These are phyloP conservation scores for Phymastichus coffea DNA, from an alignment of 1,140 invertebrate genomes.

Conservation along the genomic window DNA sequence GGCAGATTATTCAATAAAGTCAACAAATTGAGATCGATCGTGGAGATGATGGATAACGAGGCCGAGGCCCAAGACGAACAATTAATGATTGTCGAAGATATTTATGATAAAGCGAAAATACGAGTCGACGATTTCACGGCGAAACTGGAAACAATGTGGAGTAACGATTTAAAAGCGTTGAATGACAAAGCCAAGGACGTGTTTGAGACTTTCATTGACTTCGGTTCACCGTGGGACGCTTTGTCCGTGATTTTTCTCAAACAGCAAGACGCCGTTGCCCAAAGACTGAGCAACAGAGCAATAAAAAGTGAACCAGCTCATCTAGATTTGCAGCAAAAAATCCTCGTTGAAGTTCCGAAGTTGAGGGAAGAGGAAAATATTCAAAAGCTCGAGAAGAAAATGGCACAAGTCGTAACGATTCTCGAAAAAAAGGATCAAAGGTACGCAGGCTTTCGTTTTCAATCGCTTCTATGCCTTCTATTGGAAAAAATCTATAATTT, in stretches of 20 bases:
- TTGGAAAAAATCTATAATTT: too few relatives aligned
- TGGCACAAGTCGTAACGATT: background rate
- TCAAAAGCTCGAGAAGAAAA: slow-evolving; percentile 4
- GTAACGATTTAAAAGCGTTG: background rate
- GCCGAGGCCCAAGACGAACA: background rate
- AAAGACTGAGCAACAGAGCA: background rate
- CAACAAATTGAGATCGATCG: background rate
- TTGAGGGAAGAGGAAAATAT: background rate
- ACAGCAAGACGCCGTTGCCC: background rate
- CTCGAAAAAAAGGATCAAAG: slow-evolving; percentile 8
- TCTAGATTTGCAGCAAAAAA: background rate
- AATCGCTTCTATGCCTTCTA: background rate
- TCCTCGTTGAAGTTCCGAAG: background rate
- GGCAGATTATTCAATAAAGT: background rate
- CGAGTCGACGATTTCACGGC: background rate
- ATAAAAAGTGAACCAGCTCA: background rate
- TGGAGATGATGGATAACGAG: background rate
- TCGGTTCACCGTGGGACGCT: slow-evolving; percentile 13
- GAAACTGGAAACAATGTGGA: background rate
- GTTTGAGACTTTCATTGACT: slow-evolving; percentile 1
- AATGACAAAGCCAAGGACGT: background rate
- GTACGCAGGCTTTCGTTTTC: background rate
- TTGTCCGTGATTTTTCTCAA: background rate
- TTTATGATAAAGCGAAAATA: background rate
- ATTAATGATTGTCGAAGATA: background rate